Conservation (phyloP, 2,888 invertebrate species). For the Odontocerum albicorne region DNA sequence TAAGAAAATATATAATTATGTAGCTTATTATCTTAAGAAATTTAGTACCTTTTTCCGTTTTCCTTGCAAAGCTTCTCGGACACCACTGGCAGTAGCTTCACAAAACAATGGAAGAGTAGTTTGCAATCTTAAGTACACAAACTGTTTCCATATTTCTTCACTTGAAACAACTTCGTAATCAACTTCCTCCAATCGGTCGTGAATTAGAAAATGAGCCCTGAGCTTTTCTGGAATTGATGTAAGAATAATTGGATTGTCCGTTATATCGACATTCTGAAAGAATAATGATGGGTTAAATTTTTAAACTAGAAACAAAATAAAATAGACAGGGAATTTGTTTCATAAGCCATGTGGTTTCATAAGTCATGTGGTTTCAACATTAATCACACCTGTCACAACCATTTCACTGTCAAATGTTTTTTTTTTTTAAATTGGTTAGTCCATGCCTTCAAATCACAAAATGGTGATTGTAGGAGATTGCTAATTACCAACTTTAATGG, state of each 20-base stretch:
- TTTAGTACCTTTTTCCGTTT: constrained; percentile 63
- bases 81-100: constrained; percentile 58
- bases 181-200: constrained; percentile 70
- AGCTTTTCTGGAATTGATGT: constrained; percentile 60
- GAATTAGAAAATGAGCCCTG: constrained; percentile 68
- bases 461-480: too few species aligned
- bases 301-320: constrained; percentile 5
- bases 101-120: constrained; percentile 67
- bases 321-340: too few species aligned
- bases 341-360: too few species aligned
- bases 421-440: too few species aligned
- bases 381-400: too few species aligned
- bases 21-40: not conserved
- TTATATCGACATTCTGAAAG: constrained; percentile 71
- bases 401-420: too few species aligned
- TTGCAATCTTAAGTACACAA: constrained; percentile 68
- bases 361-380: too few species aligned
- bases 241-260: constrained; percentile 75
- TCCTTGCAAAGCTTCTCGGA: constrained; percentile 64
- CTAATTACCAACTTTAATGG: too few species aligned
- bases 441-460: too few species aligned
- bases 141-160: constrained; percentile 67
- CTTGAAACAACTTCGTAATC: constrained; percentile 64
- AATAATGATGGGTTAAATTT: too few species aligned
- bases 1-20: not conserved